Percentiles rank a stretch among this genome's conserved stretches.
Conservation (phyloP, 2,113 vertebrate species). For the Alligator mississippiensis region DNA sequence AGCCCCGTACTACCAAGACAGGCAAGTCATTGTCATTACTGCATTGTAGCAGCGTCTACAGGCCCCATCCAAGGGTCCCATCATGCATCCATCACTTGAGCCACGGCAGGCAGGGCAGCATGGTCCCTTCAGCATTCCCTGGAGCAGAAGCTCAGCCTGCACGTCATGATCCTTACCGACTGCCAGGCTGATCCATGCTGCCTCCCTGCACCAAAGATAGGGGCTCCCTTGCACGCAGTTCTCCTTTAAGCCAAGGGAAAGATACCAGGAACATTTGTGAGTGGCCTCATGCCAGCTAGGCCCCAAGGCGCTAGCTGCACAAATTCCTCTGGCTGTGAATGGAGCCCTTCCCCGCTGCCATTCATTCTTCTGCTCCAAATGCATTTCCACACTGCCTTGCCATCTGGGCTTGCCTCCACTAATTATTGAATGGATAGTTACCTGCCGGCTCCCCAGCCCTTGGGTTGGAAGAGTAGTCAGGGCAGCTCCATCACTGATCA, state of each 20-base stretch:
- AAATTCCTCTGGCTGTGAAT: not conserved
- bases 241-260: too few species aligned
- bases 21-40: not conserved
- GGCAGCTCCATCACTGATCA: not conserved
- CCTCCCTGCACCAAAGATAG: not conserved
- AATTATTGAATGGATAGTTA: not conserved
- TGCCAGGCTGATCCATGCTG: not conserved
- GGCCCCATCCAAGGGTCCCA: too few species aligned
- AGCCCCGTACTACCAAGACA: not conserved
- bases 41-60: not conserved
- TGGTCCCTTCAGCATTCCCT: too few species aligned
- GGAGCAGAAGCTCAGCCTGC: too few species aligned
- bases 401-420: not conserved
- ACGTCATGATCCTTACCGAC: too few species aligned
- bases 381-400: not conserved
- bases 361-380: not conserved
- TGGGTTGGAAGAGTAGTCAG: constrained; percentile 21
- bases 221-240: not conserved
- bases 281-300: not conserved
- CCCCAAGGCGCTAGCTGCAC: not conserved
- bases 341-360: not conserved
- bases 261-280: not conserved
- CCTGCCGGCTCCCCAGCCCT: constrained; percentile 15
- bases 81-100: not conserved
- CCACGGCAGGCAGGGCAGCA: not conserved